Evolutionary conservation across 2,888 invertebrate genomes (phyloP).

Genomic region (Cynaeus angustus): DNA sequence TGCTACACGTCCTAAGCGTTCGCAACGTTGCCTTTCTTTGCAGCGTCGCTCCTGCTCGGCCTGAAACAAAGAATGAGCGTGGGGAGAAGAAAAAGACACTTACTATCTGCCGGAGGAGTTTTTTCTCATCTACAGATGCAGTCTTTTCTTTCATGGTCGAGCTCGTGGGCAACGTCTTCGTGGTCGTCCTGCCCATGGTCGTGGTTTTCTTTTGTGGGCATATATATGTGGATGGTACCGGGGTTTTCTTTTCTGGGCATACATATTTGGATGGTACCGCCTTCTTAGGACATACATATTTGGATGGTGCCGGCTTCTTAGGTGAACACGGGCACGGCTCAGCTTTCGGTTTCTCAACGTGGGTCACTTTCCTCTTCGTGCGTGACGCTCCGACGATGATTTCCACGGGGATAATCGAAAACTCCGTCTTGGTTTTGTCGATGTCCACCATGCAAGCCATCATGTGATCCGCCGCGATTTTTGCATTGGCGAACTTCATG

Average conservation of each 20-base stretch:
- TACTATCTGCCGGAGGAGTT: no score
- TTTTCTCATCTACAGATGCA: no score
- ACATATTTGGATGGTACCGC: no score
- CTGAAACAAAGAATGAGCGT: background rate
- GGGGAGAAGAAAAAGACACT: no score
- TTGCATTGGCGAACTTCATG: slow-evolving; percentile 73
- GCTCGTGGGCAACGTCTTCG: no score
- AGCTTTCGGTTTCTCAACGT: slow-evolving; percentile 41
- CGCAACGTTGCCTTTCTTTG: slow-evolving; percentile 65
- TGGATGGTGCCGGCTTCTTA: slow-evolving; percentile 48
- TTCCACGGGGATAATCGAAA: slow-evolving; percentile 68
- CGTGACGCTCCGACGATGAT: slow-evolving; percentile 61
- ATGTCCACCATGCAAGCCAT: slow-evolving; percentile 72
- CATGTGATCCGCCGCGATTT: slow-evolving; percentile 73
- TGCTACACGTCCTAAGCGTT: slow-evolving; percentile 66
- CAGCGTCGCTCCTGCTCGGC: background rate
- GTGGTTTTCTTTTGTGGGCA: no score
- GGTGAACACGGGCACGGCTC: slow-evolving; percentile 53
- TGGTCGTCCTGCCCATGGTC: no score
- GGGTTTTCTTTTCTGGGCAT: no score
- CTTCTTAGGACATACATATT: slow-evolving; percentile 54
- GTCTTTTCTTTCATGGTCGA: no score
- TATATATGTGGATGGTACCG: no score
- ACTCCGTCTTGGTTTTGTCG: slow-evolving; percentile 67
- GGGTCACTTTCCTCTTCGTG: slow-evolving; percentile 51